Evolutionary conservation across 2,888 invertebrate species (phyloP).

Genomic region (Brachylomia viminalis): DNA sequence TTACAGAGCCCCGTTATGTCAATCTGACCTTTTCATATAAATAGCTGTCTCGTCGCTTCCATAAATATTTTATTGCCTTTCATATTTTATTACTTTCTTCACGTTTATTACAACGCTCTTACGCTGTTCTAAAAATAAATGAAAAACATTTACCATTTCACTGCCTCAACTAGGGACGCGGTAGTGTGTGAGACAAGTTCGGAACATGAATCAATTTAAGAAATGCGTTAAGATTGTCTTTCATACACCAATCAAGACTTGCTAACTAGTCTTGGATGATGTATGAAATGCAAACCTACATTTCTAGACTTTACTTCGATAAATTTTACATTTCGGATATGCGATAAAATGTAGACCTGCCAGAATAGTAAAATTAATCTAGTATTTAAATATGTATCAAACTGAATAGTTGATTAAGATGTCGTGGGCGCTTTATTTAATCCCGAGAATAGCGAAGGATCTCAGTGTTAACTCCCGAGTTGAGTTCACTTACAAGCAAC

Average conservation of each 20-base stretch:
- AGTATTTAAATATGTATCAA: background rate
- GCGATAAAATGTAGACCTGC: background rate
- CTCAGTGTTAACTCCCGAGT: no score
- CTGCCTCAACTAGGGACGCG: background rate
- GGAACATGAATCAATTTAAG: background rate
- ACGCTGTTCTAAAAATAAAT: slow-evolving; percentile 12
- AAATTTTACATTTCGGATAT: background rate
- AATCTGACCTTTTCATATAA: slow-evolving; percentile 28
- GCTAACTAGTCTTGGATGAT: background rate
- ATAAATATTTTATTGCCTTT: slow-evolving; percentile 29
- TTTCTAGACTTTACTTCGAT: background rate
- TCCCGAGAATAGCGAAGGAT: no score
- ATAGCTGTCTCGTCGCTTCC: slow-evolving; percentile 11
- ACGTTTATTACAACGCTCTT: slow-evolving; percentile 1
- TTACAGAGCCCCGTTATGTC: background rate
- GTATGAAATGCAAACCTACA: background rate
- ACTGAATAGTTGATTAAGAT: no score
- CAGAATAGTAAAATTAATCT: background rate
- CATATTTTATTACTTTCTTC: slow-evolving; percentile 17
- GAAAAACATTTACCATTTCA: slow-evolving; percentile 6
- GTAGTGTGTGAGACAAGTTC: background rate
- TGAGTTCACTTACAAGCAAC: no score
- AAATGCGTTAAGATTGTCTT: background rate
- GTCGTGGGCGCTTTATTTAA: no score
- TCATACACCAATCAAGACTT: background rate